phyloP scores from a whole-genome alignment of 2,888 invertebrate species.

The Perithous albicinctus region DNA sequence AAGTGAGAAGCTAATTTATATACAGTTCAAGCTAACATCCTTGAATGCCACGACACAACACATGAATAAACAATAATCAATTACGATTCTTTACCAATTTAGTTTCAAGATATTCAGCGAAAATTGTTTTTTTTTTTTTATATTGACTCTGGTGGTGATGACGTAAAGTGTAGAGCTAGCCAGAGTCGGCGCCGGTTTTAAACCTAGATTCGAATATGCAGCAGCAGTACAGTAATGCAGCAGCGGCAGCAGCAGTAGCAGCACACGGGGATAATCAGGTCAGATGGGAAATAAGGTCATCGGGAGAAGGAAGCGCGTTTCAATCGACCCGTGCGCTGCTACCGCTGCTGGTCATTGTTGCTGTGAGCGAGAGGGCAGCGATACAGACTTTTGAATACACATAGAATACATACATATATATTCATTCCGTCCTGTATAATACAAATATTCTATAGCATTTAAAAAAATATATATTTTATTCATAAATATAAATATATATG shows the following conservation, averaged over 20 bases:
- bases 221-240: slow-evolving; percentile 25
- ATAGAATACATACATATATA: background rate
- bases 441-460: background rate
- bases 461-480: background rate
- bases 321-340: slow-evolving; percentile 64
- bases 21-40: background rate
- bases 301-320: slow-evolving; percentile 67
- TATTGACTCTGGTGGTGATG: slow-evolving; percentile 63
- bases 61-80: background rate
- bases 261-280: slow-evolving; percentile 63
- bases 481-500: background rate
- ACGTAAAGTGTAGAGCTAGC: slow-evolving; percentile 53
- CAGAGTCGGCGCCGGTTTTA: slow-evolving; percentile 56
- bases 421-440: background rate
- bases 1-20: background rate
- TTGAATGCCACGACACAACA: background rate
- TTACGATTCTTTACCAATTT: background rate
- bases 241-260: slow-evolving; percentile 41
- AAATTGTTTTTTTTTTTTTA: background rate
- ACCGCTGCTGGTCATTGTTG: slow-evolving; percentile 56
- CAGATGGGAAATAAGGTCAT: slow-evolving; percentile 70
- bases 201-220: slow-evolving; percentile 55
- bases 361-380: slow-evolving; percentile 45
- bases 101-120: background rate
- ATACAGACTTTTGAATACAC: slow-evolving; percentile 43